Conservation (phyloP, 2,888 invertebrate genomes). For the Euzophera pinguis region DNA sequence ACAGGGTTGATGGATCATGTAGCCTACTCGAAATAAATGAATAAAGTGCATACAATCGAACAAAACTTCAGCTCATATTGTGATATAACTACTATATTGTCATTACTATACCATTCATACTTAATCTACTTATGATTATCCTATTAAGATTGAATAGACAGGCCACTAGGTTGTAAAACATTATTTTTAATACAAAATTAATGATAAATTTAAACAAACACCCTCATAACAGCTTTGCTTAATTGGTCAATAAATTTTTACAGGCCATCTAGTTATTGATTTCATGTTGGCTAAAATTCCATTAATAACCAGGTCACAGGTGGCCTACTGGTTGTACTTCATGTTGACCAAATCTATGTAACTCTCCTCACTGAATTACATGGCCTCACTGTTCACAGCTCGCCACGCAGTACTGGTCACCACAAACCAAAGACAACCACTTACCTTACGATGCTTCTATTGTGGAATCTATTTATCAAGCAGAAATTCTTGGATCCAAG, state of each 20-base stretch:
- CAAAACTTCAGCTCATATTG: no score
- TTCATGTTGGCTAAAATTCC: conserved; percentile 26
- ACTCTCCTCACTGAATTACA: conserved; percentile 68
- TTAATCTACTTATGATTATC: no score
- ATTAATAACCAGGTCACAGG: conserved; percentile 14
- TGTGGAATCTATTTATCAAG: conserved; percentile 92
- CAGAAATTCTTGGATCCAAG: conserved; percentile 92
- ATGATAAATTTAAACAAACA: not conserved
- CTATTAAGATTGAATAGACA: no score
- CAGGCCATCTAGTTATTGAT: conserved; percentile 20
- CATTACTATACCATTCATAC: no score
- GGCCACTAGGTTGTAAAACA: no score
- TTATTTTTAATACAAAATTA: no score
- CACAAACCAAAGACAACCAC: conserved; percentile 87
- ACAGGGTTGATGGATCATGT: no score
- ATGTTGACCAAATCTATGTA: conserved; percentile 56
- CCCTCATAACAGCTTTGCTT: conserved; percentile 16
- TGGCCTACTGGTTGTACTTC: conserved; percentile 58
- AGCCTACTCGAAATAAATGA: no score
- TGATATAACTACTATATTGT: no score
- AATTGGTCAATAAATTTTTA: conserved; percentile 22
- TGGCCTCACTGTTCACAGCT: conserved; percentile 81
- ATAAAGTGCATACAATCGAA: no score
- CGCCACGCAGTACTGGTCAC: conserved; percentile 96
- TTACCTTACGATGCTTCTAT: conserved; percentile 87